Conservation (phyloP, 2,113 vertebrate genomes). For the Riparia riparia region DNA sequence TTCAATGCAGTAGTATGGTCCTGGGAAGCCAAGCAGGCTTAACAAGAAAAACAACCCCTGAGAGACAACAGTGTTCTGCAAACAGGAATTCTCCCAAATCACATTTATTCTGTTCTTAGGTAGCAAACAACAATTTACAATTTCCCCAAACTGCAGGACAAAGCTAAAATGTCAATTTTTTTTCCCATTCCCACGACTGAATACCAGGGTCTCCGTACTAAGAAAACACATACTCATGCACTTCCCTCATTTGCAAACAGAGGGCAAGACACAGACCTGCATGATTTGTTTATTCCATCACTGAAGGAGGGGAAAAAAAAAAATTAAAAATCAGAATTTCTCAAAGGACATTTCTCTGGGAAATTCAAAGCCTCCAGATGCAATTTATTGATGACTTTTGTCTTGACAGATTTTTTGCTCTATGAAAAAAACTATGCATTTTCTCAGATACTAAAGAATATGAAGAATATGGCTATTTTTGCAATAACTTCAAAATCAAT, state of each 20-base stretch:
- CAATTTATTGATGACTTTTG: neutral
- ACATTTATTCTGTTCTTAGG: neutral
- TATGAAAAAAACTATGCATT: neutral
- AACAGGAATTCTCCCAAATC: neutral
- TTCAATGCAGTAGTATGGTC: neutral
- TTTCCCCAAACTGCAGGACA: neutral
- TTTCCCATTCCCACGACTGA: rapidly evolving
- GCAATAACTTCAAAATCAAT: neutral
- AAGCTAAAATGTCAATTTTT: neutral
- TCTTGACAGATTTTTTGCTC: neutral
- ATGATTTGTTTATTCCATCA: neutral
- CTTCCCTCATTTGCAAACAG: neutral
- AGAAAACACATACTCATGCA: neutral
- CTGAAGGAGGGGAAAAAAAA: neutral
- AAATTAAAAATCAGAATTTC: neutral
- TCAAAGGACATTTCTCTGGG: neutral
- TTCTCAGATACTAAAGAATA: neutral
- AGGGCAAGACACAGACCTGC: neutral
- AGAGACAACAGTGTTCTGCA: neutral
- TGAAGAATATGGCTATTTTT: neutral
- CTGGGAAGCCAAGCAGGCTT: neutral
- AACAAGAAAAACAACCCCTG: neutral
- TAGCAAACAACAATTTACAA: neutral
- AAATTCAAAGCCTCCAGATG: neutral
- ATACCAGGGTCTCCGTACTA: neutral